Base-by-base conservation (phyloP, 2,113 vertebrate species). In the Gavialis gangeticus region DNA sequence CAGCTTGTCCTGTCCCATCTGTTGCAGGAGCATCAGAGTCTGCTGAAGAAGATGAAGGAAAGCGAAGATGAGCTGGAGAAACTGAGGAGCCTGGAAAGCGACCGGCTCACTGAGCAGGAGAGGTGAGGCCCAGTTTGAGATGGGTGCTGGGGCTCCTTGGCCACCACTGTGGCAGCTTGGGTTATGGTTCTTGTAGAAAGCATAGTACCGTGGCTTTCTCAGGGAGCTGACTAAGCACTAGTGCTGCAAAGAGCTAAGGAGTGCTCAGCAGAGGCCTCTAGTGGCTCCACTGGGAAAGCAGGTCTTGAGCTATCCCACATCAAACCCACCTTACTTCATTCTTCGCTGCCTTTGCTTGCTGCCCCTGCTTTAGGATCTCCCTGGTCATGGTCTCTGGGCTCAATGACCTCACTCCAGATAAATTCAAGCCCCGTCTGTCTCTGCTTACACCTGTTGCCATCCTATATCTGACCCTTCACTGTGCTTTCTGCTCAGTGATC, bases 31-130 rank as follows among this genome's bases (percentile, higher is more conserved):
- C 99, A 98, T 91, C 91, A 98, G 95, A 90, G 91, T 66, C 97
- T 99, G 95, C 95, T 98, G 97, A 97, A 93, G 15, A 98, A 98
- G 56, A 98, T 99, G 89, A 97, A 95, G 90, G 98, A 93, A 63
- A 97, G 98, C 9, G 99, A 99, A 84, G 90, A 90, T 0, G 98
- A 99, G 94, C 97, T 99, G 69, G 87, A 95, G 18, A 96, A 98
- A 60, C 97, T 99, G 76, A 96, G 93, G 5, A 96, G 91, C 81
- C 88, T 98, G 87, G 97, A 97, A 56, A 95, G 98, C n/a, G 98
- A 98, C 82, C 98, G 98, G 79, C 97, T 92, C 5, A 93, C 80
- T 78, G 95, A 93, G 92, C 97, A 96, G n/a, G 97, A 98, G 71
- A 99, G 98, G 99, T 99, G 95, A 98, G 98, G 27, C 21, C 18